phyloP scores from a whole-genome alignment of 2,888 invertebrate genomes.

The Ceraclea dissimilis region DNA sequence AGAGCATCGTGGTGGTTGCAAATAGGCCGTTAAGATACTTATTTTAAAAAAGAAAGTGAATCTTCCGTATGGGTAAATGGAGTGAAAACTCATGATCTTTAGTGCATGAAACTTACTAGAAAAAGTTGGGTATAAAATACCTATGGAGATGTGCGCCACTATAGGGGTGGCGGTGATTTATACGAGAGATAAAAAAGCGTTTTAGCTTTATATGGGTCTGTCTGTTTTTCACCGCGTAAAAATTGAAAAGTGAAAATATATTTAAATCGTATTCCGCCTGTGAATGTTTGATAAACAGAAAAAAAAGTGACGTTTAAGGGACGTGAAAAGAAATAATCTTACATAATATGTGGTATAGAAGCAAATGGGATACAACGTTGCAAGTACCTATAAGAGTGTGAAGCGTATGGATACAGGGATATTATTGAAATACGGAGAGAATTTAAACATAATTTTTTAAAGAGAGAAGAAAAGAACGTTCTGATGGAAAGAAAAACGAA shows the following conservation, averaged over 20 bases:
- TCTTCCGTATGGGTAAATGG: background rate
- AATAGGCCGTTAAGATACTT: background rate
- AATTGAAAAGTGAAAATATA: background rate
- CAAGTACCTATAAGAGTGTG: too few relatives aligned
- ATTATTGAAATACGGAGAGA: too few relatives aligned
- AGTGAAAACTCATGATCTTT: background rate
- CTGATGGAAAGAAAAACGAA: too few relatives aligned
- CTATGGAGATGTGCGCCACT: background rate
- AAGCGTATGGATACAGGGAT: too few relatives aligned
- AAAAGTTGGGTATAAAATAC: background rate
- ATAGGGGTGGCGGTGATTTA: conserved; percentile 1
- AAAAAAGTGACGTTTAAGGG: background rate
- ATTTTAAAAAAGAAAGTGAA: background rate
- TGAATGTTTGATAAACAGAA: background rate
- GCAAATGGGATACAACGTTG: too few relatives aligned
- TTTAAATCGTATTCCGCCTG: background rate
- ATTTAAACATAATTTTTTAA: too few relatives aligned
- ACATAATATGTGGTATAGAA: background rate
- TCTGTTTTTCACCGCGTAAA: background rate
- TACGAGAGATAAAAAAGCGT: background rate
- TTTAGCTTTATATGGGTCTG: background rate
- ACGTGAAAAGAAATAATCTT: conserved; percentile 3
- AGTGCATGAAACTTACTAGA: background rate
- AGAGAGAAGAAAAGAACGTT: too few relatives aligned
- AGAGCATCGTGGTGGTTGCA: background rate